A percentile compares a stretch with the other conserved stretches of the same genome.
These are phyloP conservation scores for Drosophila ficusphila DNA, from an alignment of 1,140 invertebrate species.

Conservation along the genomic window DNA sequence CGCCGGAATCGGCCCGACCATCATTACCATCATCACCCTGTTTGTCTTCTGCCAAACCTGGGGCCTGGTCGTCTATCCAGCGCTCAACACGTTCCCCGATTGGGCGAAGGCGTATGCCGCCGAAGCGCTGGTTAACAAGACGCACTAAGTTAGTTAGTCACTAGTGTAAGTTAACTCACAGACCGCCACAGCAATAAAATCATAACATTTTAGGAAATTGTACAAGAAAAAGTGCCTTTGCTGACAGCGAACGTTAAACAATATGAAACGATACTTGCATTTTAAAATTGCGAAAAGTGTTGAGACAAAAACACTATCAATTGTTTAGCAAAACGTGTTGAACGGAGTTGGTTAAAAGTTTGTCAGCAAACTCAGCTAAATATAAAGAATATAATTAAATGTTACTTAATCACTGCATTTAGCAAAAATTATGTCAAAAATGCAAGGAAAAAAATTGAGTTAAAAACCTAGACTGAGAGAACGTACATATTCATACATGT, in stretches of 20 bases:
- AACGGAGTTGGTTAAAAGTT: slow-evolving; percentile 1
- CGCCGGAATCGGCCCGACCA: slow-evolving; percentile 91
- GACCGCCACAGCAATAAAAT: slow-evolving; percentile 17
- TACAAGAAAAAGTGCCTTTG: slow-evolving; percentile 64
- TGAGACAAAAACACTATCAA: slow-evolving; percentile 14
- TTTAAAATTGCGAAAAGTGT: slow-evolving; percentile 16
- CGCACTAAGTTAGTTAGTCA: slow-evolving; percentile 52
- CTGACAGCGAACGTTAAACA: slow-evolving; percentile 14
- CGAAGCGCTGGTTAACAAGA: slow-evolving; percentile 34
- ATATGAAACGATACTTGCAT: slow-evolving; percentile 35
- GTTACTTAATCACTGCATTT: slow-evolving; percentile 78
- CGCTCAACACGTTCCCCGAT: slow-evolving; percentile 79
- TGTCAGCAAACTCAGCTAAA: slow-evolving; percentile 24
- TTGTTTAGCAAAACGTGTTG: slow-evolving; percentile 24
- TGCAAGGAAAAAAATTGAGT: slow-evolving; percentile 9
- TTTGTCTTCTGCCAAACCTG: slow-evolving; percentile 89
- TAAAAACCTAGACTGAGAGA: slow-evolving; percentile 69
- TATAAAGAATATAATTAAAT: slow-evolving; percentile 43
- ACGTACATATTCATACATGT: slow-evolving; percentile 46
- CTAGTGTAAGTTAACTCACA: slow-evolving; percentile 33
- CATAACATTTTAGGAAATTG: slow-evolving; percentile 33
- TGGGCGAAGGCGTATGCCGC: slow-evolving; percentile 69
- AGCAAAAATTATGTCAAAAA: slow-evolving; percentile 37
- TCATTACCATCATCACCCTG: slow-evolving; percentile 89
- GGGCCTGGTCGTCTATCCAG: slow-evolving; percentile 85